Evolutionary conservation across 1,140 invertebrate genomes (phyloP).

Genomic region (Gonatopus flavifemur): DNA sequence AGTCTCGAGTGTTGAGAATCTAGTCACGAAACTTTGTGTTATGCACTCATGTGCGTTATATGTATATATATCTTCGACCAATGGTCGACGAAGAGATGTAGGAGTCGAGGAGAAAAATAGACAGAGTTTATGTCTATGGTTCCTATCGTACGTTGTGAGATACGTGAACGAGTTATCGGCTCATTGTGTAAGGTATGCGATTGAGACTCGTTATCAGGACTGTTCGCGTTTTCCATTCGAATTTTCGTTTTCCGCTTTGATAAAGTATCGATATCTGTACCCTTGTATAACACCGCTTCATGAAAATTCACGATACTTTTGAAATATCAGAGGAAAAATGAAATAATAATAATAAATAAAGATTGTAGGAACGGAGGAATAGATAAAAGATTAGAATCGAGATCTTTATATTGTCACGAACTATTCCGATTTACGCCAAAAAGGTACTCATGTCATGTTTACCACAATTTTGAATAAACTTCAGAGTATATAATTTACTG

Average conservation of each 20-base stretch:
- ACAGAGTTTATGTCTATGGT: conserved; percentile 43
- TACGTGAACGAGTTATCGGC: conserved; percentile 29
- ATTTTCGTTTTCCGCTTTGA: conserved; percentile 26
- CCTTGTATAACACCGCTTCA: conserved; percentile 4
- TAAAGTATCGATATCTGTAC: conserved; percentile 21
- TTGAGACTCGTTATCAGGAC: conserved; percentile 37
- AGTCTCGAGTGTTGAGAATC: not conserved
- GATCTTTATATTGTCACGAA: conserved; percentile 6
- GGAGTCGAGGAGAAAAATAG: conserved; percentile 1
- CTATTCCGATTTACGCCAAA: not conserved
- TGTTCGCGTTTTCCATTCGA: conserved; percentile 26
- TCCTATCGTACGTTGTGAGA: conserved; percentile 33
- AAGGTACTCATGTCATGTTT: no score
- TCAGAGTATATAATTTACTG: no score
- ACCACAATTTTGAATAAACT: no score
- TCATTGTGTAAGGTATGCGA: conserved; percentile 27
- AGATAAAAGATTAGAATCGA: conserved; percentile 12
- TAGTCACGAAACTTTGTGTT: conserved; percentile 7
- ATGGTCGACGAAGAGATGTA: not conserved
- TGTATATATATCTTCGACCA: not conserved
- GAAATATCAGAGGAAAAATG: no score
- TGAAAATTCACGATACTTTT: conserved; percentile 1
- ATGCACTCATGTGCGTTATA: not conserved
- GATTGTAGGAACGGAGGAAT: no score
- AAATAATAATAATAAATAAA: no score